A percentile compares a stretch with the other conserved stretches of the same genome.
phyloP scores from a whole-genome alignment of 2,888 invertebrate genomes.

The Rosalia funebris region DNA sequence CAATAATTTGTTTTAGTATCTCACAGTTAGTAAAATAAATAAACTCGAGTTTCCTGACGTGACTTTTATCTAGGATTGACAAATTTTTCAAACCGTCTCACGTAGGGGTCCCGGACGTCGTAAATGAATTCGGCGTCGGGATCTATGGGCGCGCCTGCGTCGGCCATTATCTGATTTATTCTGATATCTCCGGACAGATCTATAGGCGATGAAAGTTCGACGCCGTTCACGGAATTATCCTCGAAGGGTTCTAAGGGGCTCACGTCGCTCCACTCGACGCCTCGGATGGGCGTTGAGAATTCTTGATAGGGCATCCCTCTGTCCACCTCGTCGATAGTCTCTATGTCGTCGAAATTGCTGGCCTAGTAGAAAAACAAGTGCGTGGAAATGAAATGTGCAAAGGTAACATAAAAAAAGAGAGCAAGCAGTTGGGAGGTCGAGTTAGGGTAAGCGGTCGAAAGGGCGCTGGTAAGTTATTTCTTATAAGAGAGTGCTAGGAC shows the following conservation, averaged over 20 bases:
- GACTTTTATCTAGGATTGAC: slow-evolving; percentile 17
- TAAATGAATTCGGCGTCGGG: slow-evolving; percentile 55
- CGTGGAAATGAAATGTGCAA: slow-evolving; percentile 54
- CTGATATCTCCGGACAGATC: slow-evolving; percentile 55
- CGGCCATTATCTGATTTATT: slow-evolving; percentile 53
- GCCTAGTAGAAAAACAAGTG: slow-evolving; percentile 53
- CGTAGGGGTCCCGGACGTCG: slow-evolving; percentile 1
- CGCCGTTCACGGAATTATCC: slow-evolving; percentile 51
- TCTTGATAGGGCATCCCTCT: slow-evolving; percentile 16
- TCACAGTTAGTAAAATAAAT: slow-evolving; percentile 1
- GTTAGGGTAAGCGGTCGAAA: neutral
- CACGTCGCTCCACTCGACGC: slow-evolving; percentile 38
- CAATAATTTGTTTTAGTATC: too few relatives aligned
- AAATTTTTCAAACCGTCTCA: slow-evolving; percentile 11
- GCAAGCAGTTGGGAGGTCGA: neutral
- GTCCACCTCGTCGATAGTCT: slow-evolving; percentile 54
- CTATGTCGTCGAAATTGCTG: slow-evolving; percentile 47
- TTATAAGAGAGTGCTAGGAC: too few relatives aligned
- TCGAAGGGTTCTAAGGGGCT: slow-evolving; percentile 56
- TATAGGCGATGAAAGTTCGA: slow-evolving; percentile 29
- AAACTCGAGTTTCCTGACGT: neutral
- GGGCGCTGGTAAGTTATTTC: neutral
- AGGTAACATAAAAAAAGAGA: slow-evolving; percentile 35
- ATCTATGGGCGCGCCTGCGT: slow-evolving; percentile 51
- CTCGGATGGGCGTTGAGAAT: slow-evolving; percentile 7